These are phyloP conservation scores for Tricholaema leucomelas DNA, from an alignment of 2,113 vertebrate genomes.

Conservation along the genomic window DNA sequence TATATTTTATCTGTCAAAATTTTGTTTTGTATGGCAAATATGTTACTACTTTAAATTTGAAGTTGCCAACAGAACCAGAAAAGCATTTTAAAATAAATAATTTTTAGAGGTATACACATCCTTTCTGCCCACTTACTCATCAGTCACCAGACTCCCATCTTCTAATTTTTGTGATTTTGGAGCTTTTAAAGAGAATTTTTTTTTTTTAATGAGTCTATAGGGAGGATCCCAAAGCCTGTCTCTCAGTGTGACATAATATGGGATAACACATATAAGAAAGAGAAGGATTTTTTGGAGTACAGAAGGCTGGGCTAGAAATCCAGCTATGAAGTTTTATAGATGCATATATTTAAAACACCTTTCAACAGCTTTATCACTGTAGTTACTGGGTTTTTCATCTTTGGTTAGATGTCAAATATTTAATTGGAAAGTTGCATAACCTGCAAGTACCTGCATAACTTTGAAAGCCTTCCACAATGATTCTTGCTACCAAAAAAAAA, in stretches of 20 bases:
- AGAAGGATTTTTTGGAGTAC: neutral
- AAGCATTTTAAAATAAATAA: neutral
- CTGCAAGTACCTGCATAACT: neutral
- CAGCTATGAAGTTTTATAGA: constrained; percentile 8
- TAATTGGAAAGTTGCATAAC: constrained; percentile 34
- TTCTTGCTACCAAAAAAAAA: neutral
- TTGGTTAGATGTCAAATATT: constrained; percentile 45
- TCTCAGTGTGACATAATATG: neutral
- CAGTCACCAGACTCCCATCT: neutral
- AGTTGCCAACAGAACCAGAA: neutral
- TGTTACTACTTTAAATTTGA: neutral
- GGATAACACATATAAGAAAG: neutral
- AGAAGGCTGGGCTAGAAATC: neutral
- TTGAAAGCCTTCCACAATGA: neutral
- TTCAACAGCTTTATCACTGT: constrained; percentile 39
- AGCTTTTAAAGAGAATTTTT: neutral
- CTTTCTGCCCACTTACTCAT: neutral
- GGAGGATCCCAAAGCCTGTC: neutral
- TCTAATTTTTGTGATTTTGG: neutral
- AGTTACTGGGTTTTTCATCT: constrained; percentile 47
- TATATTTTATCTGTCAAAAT: neutral
- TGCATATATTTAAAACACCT: constrained; percentile 37
- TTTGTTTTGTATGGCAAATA: neutral
- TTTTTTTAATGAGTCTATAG: no score
- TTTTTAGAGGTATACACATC: neutral